Base-by-base conservation (phyloP, 2,113 vertebrate species). In the Cottus gobio region DNA sequence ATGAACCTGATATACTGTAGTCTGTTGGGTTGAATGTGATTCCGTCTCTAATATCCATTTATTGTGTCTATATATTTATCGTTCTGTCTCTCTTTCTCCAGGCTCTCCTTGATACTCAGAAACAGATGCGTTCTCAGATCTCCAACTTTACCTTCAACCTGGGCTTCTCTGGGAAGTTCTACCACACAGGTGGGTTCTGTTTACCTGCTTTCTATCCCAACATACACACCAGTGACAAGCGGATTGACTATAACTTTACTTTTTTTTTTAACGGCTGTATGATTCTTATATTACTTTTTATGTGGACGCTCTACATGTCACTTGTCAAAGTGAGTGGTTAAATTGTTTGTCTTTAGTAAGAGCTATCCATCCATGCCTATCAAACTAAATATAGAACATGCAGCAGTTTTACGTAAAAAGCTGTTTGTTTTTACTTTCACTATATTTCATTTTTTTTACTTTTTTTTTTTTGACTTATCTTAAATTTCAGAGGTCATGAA, bases 91-190 rank as follows among this genome's bases (percentile, higher is more conserved):
- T 85, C 56, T 69, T 11, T 84, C 46, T 61, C 1, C 74, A 95
- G 93, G 93, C 93, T 87, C 93, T 95, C 5, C 91, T 94, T 50
- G 94, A 95, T 24, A 93, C 93, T 10, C 94, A 95, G 88, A 92
- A 87, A 42, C 90, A 92, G 64, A 88, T 95, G 63, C 91, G 94
- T n/a, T 92, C 93, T 75, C 93, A 93, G 26, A 92, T 95, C 77
- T 93, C 92, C 36, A 95, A 95, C 90, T 95, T 95, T 31, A 95
- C 94, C 76, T 95, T 95, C 81, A 95, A 95, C 85, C 75, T 95
- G 69, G 94, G 94, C 31, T 95, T 94, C 87, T 95, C 94, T 24
- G 94, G 94, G 34, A 95, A 95, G 79, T 95, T 95, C 77, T 94
- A 95, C 83, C 94, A 95, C 80, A 95, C 94, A 89, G 94, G 94